phyloP scores from a whole-genome alignment of 2,797 vertebrate species.

The Furcifer pardalis region DNA sequence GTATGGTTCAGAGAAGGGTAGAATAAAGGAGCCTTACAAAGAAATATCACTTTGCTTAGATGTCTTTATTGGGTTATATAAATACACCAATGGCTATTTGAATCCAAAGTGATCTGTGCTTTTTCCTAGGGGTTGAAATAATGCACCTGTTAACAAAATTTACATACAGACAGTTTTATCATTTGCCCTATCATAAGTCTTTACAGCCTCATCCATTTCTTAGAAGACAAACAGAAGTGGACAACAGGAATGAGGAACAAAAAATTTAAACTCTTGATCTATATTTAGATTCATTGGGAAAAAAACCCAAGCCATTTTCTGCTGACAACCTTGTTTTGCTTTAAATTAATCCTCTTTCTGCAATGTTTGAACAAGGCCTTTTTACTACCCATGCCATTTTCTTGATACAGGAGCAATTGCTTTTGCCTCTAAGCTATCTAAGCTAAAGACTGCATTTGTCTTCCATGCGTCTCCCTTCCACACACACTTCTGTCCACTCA shows the following conservation, averaged over 20 bases:
- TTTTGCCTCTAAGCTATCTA: neutral
- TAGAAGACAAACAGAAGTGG: neutral
- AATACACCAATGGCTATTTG: conserved; percentile 40
- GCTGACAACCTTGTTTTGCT: conserved; percentile 15
- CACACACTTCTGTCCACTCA: neutral
- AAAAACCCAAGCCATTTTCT: neutral
- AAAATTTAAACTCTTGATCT: neutral
- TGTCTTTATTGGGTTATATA: conserved; percentile 26
- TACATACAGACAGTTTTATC: neutral
- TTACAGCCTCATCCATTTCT: neutral
- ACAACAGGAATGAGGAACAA: neutral
- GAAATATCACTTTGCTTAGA: conserved; percentile 42
- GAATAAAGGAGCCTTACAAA: conserved; percentile 34
- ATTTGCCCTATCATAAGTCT: neutral
- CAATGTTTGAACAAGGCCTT: conserved; percentile 26
- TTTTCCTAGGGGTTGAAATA: conserved; percentile 32
- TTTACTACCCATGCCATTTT: conserved; percentile 41
- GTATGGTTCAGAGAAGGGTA: neutral
- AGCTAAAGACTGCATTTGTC: conserved; percentile 44
- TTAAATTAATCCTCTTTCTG: conserved; percentile 25
- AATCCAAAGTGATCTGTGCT: neutral
- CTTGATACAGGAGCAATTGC: conserved; percentile 14
- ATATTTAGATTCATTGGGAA: neutral
- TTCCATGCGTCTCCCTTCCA: conserved; percentile 39
- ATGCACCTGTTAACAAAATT: conserved; percentile 29